Evolutionary conservation across 2,888 invertebrate species (phyloP).

Genomic region (Meiosimyza decipiens): DNA sequence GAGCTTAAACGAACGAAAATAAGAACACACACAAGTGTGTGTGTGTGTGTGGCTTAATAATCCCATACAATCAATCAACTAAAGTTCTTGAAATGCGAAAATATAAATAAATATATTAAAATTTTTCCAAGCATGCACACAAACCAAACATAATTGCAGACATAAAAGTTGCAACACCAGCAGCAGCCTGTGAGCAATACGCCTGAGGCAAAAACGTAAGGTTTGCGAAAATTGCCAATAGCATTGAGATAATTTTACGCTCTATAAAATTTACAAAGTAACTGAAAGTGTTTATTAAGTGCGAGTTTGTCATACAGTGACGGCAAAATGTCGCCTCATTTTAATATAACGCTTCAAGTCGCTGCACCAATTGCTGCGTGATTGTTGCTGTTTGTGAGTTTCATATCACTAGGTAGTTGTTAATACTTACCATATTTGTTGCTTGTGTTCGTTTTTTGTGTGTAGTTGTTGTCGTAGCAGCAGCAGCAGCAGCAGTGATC

Average conservation of each 20-base stretch:
- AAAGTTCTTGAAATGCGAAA: no score
- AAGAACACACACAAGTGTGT: no score
- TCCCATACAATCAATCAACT: no score
- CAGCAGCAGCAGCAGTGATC: background rate
- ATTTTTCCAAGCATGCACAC: background rate
- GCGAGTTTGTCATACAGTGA: background rate
- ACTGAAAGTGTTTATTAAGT: conserved; percentile 4
- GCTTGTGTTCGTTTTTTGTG: background rate
- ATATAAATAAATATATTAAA: no score
- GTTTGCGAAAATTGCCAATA: background rate
- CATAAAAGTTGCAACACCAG: background rate
- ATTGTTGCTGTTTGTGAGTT: background rate
- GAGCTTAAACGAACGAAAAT: no score
- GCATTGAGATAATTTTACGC: conserved; percentile 15
- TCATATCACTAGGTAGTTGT: background rate
- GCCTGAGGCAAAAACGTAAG: background rate
- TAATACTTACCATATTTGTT: background rate
- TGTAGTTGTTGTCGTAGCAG: background rate
- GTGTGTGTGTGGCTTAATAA: no score
- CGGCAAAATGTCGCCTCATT: background rate
- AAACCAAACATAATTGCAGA: background rate
- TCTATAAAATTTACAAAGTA: conserved; percentile 1
- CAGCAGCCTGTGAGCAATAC: background rate
- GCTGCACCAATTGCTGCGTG: background rate
- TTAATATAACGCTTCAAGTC: background rate